These are phyloP conservation scores for Cheilosia urbana DNA, from an alignment of 2,888 invertebrate genomes.

Conservation along the genomic window DNA sequence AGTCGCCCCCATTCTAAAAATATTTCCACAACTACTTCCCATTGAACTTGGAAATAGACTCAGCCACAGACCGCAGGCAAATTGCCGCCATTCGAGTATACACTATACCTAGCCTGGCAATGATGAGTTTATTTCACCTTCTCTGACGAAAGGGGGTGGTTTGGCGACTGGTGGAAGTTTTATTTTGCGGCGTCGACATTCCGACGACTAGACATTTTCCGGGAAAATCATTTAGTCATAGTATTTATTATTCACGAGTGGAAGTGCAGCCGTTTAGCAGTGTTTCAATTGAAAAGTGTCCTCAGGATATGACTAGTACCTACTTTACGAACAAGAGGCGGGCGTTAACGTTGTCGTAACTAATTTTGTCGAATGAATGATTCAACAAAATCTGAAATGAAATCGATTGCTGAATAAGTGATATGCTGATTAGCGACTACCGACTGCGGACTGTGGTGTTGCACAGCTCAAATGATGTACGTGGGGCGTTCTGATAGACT, in stretches of 20 bases:
- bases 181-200: slow-evolving; percentile 41
- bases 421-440: slow-evolving; percentile 15
- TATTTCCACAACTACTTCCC: slow-evolving; percentile 27
- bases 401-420: slow-evolving; percentile 48
- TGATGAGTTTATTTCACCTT: slow-evolving; percentile 50
- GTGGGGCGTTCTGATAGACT: slow-evolving; percentile 1
- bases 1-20: slow-evolving; percentile 16
- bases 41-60: slow-evolving; percentile 26
- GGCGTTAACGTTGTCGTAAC: slow-evolving; percentile 5
- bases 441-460: not conserved
- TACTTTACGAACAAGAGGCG: not conserved
- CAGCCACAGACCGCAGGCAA: slow-evolving; percentile 34
- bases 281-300: slow-evolving; percentile 39
- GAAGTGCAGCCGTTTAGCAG: slow-evolving; percentile 46
- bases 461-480: not conserved
- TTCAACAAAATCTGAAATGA: slow-evolving; percentile 58
- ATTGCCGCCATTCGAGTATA: slow-evolving; percentile 6
- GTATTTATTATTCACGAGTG: slow-evolving; percentile 70
- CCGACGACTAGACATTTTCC: slow-evolving; percentile 68
- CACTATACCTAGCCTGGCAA: not conserved
- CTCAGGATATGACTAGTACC: slow-evolving; percentile 24
- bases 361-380: slow-evolving; percentile 55
- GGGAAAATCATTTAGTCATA: slow-evolving; percentile 71
- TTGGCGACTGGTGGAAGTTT: not conserved
- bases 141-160: not conserved